Conservation (phyloP, 2,888 invertebrate species). For the Melanotus villosus region DNA sequence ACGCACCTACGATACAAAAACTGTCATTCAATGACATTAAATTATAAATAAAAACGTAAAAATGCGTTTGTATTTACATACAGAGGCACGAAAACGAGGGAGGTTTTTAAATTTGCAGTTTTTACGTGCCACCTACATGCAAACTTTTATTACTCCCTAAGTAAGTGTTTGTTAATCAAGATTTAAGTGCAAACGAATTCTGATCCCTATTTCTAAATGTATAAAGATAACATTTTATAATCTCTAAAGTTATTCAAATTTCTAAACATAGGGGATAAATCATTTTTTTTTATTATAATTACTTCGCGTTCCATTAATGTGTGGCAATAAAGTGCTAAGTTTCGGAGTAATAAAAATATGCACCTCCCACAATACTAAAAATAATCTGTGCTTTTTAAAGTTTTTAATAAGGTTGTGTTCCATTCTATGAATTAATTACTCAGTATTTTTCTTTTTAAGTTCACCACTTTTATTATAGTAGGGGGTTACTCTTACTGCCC, state of each 20-base stretch:
- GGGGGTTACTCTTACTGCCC: no score
- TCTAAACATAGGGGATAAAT: not conserved
- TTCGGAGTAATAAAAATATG: not conserved
- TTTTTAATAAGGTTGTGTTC: no score
- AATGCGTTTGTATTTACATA: conserved; percentile 7
- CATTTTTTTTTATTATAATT: conserved; percentile 1
- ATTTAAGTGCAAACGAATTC: conserved; percentile 18
- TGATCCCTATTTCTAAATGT: conserved; percentile 3
- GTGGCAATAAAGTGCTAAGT: not conserved
- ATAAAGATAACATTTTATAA: conserved; percentile 3
- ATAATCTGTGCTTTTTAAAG: no score
- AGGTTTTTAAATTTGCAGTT: conserved; percentile 14
- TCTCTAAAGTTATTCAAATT: conserved; percentile 4
- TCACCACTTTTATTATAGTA: no score
- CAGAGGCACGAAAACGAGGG: conserved; percentile 7
- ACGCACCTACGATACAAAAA: conserved; percentile 4
- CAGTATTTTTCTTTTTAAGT: no score
- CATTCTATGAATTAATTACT: no score
- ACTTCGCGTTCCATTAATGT: not conserved
- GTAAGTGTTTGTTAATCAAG: conserved; percentile 20
- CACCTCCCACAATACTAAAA: not conserved
- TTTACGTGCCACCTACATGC: conserved; percentile 12
- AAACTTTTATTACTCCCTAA: conserved; percentile 17
- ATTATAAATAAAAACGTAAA: not conserved
- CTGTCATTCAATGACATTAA: not conserved